Evolutionary conservation across 2,888 invertebrate species (phyloP).

Genomic region (Drosophila barbarae): DNA sequence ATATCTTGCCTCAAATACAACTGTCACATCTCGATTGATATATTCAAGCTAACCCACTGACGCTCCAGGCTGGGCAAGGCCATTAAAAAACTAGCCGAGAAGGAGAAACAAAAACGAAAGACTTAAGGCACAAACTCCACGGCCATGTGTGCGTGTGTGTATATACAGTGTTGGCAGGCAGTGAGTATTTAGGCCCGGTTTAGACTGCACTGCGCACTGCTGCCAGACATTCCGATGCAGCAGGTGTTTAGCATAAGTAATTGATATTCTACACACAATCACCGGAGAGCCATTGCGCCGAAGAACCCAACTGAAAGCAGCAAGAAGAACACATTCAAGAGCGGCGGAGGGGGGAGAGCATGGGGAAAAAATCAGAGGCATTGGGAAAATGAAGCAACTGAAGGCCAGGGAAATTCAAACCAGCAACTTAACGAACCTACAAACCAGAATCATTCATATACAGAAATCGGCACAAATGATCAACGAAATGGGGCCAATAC

Average conservation of each 20-base stretch:
- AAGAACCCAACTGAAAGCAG: not conserved
- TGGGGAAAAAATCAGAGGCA: constrained; percentile 47
- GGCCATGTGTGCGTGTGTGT: not conserved
- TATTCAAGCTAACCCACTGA: not conserved
- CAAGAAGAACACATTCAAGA: no score
- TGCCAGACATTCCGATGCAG: constrained; percentile 78
- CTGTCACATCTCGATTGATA: not conserved
- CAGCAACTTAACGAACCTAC: constrained; percentile 1
- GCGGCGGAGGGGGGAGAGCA: no score
- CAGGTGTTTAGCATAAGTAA: constrained; percentile 80
- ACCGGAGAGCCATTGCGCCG: constrained; percentile 31
- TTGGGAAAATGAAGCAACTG: not conserved
- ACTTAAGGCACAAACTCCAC: constrained; percentile 69
- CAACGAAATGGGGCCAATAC: constrained; percentile 35
- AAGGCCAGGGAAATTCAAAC: not conserved
- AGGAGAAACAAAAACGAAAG: constrained; percentile 51
- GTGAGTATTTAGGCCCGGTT: constrained; percentile 68
- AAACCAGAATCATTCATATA: constrained; percentile 12
- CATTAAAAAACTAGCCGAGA: constrained; percentile 33
- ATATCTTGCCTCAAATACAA: not conserved
- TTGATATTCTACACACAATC: constrained; percentile 79
- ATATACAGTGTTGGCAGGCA: constrained; percentile 16
- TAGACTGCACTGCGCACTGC: constrained; percentile 51
- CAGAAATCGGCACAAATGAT: not conserved
- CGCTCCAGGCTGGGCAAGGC: constrained; percentile 7